phyloP scores from a whole-genome alignment of 2,113 vertebrate species.

The Illadopsis cleaveri region DNA sequence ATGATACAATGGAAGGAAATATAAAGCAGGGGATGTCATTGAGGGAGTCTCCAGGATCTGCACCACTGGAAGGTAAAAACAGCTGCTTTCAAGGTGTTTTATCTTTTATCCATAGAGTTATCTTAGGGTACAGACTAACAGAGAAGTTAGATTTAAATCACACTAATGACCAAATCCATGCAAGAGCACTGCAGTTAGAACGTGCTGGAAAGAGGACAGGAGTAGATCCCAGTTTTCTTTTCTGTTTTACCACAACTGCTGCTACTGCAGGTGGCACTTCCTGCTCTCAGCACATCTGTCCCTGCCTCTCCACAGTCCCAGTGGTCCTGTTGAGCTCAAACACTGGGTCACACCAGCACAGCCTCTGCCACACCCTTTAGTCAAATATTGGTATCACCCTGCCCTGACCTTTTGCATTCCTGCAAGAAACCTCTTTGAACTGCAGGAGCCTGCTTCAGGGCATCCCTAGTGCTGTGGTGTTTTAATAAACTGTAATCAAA shows the following conservation, averaged over 20 bases:
- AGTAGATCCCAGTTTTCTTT: neutral
- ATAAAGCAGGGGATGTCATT: slow-evolving; percentile 83
- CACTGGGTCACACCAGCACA: neutral
- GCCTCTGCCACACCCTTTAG: neutral
- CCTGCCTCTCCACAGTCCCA: neutral
- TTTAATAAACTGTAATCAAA: neutral
- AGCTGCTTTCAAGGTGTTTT: neutral
- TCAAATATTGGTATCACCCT: neutral
- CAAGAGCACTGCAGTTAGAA: neutral
- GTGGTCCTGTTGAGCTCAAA: neutral
- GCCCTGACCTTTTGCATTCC: neutral
- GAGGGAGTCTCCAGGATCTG: slow-evolving; percentile 84
- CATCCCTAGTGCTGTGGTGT: neutral
- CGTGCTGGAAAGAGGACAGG: neutral
- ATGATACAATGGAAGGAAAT: slow-evolving; percentile 91
- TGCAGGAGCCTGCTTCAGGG: neutral
- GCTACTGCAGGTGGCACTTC: neutral
- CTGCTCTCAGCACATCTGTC: neutral
- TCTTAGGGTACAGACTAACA: neutral
- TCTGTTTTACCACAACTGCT: neutral
- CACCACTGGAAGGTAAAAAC: slow-evolving; percentile 87
- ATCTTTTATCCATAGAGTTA: neutral
- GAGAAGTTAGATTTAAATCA: neutral
- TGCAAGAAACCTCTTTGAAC: neutral
- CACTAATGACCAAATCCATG: neutral